phyloP scores from a whole-genome alignment of 1,140 invertebrate genomes.

The Zaprionus lachaisei region DNA sequence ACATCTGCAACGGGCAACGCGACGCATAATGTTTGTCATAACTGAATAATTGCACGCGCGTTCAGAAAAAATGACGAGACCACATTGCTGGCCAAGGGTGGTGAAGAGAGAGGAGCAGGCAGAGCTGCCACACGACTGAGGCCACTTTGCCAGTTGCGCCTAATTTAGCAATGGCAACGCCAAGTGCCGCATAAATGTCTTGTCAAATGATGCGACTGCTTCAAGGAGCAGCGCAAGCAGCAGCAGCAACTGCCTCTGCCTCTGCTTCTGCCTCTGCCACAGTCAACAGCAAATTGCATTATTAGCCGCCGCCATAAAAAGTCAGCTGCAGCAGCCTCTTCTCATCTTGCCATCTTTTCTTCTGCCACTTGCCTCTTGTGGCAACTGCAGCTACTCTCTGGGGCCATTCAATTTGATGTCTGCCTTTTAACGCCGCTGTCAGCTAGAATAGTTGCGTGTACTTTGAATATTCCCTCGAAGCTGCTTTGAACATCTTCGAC shows the following conservation, averaged over 20 bases:
- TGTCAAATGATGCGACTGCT: slow-evolving; percentile 79
- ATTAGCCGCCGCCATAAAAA: slow-evolving; percentile 79
- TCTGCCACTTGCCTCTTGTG: slow-evolving; percentile 5
- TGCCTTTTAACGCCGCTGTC: slow-evolving; percentile 76
- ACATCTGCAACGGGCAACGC: slow-evolving; percentile 2
- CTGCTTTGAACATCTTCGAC: slow-evolving; percentile 42
- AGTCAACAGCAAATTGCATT: slow-evolving; percentile 76
- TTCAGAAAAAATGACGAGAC: slow-evolving; percentile 23
- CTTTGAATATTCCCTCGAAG: slow-evolving; percentile 69
- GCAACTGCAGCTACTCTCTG: slow-evolving; percentile 31
- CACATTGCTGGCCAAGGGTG: neutral
- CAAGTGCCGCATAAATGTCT: slow-evolving; percentile 82
- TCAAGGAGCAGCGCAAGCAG: slow-evolving; percentile 36
- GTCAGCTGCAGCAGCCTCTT: slow-evolving; percentile 43
- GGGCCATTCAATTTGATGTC: slow-evolving; percentile 76
- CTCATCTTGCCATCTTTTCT: slow-evolving; percentile 31
- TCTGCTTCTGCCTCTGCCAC: slow-evolving; percentile 18
- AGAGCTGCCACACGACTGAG: slow-evolving; percentile 5
- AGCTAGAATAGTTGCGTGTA: slow-evolving; percentile 74
- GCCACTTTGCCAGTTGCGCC: slow-evolving; percentile 59
- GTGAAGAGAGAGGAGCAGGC: neutral
- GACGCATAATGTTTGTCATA: slow-evolving; percentile 68
- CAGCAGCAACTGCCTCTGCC: slow-evolving; percentile 12
- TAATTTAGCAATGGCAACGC: slow-evolving; percentile 78
- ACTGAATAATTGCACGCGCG: slow-evolving; percentile 70